A percentile compares a stretch with the other conserved stretches of the same genome.
Evolutionary conservation across 1,140 invertebrate species (phyloP).

Genomic region (Riptortus pedestris): DNA sequence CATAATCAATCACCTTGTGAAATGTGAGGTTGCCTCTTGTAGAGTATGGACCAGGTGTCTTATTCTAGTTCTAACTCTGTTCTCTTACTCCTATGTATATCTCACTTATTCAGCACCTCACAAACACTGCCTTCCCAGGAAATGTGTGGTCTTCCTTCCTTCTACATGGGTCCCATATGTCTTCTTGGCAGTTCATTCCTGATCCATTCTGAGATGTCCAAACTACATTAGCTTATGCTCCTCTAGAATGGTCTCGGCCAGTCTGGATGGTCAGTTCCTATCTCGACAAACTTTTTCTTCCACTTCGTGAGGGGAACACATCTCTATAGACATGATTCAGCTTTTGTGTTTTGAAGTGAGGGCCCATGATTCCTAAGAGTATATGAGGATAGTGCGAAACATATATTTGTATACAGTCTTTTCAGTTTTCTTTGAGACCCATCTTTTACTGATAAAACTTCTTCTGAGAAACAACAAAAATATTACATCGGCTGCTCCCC

Average conservation of each 20-base stretch:
- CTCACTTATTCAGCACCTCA: too few relatives aligned
- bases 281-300: not conserved
- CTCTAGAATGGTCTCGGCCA: not conserved
- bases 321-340: not conserved
- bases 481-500: too few relatives aligned
- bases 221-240: not conserved
- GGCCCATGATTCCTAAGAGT: not conserved
- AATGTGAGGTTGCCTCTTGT: too few relatives aligned
- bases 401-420: not conserved
- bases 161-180: not conserved
- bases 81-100: too few relatives aligned
- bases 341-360: not conserved
- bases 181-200: not conserved
- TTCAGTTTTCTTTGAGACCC: not conserved
- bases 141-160: not conserved
- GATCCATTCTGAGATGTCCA: not conserved
- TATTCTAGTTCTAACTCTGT: too few relatives aligned
- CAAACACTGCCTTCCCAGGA: too few relatives aligned
- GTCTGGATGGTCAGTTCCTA: not conserved
- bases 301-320: not conserved
- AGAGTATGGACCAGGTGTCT: too few relatives aligned
- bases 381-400: not conserved
- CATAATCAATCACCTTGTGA: too few relatives aligned
- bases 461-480: too few relatives aligned
- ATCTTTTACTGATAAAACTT: too few relatives aligned